A percentile compares a stretch with the other conserved stretches of the same genome.
These are phyloP conservation scores for Phymatocera aterrima DNA, from an alignment of 2,888 invertebrate species.

Conservation along the genomic window DNA sequence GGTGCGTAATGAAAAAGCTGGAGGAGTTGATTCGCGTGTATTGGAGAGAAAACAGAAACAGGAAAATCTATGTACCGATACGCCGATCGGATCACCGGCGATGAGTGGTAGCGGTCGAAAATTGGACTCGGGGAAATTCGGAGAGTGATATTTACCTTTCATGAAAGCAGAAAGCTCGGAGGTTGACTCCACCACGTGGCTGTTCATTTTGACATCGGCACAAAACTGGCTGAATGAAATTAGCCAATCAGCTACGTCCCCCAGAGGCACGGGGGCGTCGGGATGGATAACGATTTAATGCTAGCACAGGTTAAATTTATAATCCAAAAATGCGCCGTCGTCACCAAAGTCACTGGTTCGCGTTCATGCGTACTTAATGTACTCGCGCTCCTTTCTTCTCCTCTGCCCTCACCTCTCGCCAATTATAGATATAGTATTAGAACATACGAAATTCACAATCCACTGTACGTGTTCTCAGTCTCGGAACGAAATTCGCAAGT, in stretches of 20 bases:
- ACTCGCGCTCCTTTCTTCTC: too few relatives aligned
- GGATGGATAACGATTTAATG: not conserved
- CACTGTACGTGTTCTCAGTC: too few relatives aligned
- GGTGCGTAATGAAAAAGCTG: too few relatives aligned
- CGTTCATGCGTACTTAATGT: too few relatives aligned
- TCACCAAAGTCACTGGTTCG: constrained; percentile 7
- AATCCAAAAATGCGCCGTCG: constrained; percentile 7
- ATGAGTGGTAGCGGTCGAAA: not conserved
- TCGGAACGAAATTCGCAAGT: too few relatives aligned
- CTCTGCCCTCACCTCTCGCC: too few relatives aligned
- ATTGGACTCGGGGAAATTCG: not conserved
- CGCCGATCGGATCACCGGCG: too few relatives aligned
- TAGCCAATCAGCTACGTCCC: not conserved
- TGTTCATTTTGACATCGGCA: constrained; percentile 58
- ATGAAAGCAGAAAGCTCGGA: constrained; percentile 66
- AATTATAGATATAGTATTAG: too few relatives aligned
- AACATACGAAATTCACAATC: not conserved
- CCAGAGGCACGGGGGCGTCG: not conserved
- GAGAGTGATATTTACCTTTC: constrained; percentile 62
- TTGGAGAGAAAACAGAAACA: too few relatives aligned
- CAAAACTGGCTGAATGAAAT: not conserved
- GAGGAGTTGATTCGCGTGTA: too few relatives aligned
- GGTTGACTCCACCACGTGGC: constrained; percentile 67
- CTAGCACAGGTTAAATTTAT: constrained; percentile 18
- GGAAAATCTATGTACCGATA: too few relatives aligned